phyloP scores from a whole-genome alignment of 2,113 vertebrate species.

The Phasianus colchicus region DNA sequence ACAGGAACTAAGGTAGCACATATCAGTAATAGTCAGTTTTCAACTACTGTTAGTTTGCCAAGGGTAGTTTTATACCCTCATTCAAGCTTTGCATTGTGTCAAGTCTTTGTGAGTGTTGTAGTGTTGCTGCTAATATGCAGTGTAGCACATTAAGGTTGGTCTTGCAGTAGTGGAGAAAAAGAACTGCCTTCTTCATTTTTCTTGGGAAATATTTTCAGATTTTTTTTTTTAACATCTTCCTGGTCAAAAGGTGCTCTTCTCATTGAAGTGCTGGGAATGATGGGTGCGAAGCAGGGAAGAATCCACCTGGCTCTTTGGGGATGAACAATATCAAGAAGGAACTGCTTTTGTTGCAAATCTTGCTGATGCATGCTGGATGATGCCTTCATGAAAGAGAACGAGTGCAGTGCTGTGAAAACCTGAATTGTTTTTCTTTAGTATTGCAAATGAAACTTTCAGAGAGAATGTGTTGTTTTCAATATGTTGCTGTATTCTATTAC shows the following conservation, averaged over 20 bases:
- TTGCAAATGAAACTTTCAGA: background rate
- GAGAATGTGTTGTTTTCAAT: background rate
- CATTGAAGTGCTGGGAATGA: background rate
- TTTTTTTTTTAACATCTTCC: background rate
- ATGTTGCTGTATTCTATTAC: conserved; percentile 46
- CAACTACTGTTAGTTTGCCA: background rate
- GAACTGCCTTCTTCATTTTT: background rate
- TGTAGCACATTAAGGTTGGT: background rate
- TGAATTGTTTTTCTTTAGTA: background rate
- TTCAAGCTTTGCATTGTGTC: background rate
- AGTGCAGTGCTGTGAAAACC: background rate
- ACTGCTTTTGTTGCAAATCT: background rate
- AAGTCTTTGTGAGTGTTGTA: background rate
- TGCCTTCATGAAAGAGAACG: background rate
- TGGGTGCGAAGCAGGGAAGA: background rate
- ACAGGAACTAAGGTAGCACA: background rate
- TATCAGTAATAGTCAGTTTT: background rate
- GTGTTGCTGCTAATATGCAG: background rate
- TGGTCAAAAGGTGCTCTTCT: background rate
- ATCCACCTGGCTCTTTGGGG: background rate
- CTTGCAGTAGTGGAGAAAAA: background rate
- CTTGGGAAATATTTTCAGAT: background rate
- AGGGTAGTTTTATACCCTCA: background rate
- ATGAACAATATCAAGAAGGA: background rate
- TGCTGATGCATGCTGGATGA: background rate